Evolutionary conservation across 2,888 invertebrate genomes (phyloP), one percentile per base, ranked within the genome.

Genomic region (Ischnura elegans): DNA sequence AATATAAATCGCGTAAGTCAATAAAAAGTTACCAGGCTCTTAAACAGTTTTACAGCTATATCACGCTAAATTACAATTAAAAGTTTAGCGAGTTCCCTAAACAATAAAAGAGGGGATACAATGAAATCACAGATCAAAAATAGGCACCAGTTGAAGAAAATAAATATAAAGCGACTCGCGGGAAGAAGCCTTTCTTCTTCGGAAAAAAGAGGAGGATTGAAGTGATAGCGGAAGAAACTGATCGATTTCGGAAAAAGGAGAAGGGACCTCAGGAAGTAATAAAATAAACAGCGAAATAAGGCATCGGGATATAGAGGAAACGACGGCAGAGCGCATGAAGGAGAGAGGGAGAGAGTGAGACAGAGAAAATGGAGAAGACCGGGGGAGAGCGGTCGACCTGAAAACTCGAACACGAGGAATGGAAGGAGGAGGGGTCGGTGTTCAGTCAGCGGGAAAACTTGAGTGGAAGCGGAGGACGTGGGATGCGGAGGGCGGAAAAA

Each of bases 361-460:
- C n/a, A n/a, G n/a, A n/a, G n/a, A n/a, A 36, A 25, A 25, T 45
- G 86, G 86, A 25, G 43, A 46, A 46, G 86, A 85, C 6, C n/a
- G 90, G 55, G 61, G 36, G 36, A 10, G 61, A n/a, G 43, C 25
- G n/a, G 61, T 61, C 61, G 61, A 8, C 61, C 61, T 61, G 61
- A 61, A 61, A 61, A 61, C 25, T 25, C 61, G 61, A 61, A 61
- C 25, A 61, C 25, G 55, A 36, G 51, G 55, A 87, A 55, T 36
- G 87, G 55, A 16, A 55, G 55, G 86, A n/a, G 86, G 46, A 46
- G 25, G n/a, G 36, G 46, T 45, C 45, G n/a, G 86, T 86, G 86
- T 25, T 43, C 86, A 90, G 42, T 66, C 45, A 66, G 90, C 61
- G n/a, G 90, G 43, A 90, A 90, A 90, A 90, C 43, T 76, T 61